These are phyloP conservation scores for Nephrotoma appendiculata DNA, from an alignment of 2,888 invertebrate genomes.

Conservation along the genomic window DNA sequence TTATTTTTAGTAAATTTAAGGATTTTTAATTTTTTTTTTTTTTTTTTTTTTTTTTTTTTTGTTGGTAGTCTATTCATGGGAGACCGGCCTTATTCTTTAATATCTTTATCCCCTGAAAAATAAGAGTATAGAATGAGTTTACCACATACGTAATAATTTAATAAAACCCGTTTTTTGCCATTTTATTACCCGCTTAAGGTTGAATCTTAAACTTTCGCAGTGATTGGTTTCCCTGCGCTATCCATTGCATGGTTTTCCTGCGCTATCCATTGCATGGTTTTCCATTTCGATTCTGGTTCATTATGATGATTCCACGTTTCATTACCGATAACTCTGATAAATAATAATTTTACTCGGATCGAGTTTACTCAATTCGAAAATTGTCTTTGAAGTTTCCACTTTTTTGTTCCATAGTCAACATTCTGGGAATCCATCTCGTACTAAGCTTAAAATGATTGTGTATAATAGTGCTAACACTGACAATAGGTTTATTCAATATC, in stretches of 20 bases:
- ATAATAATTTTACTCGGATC: not conserved
- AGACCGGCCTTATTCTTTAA: too few species aligned
- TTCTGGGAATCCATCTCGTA: not conserved
- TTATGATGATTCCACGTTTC: not conserved
- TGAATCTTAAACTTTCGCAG: not conserved
- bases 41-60: not conserved
- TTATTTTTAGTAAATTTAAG: not conserved
- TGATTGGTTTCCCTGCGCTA: too few species aligned
- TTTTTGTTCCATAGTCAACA: not conserved
- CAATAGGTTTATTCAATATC: too few species aligned
- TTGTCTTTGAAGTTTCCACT: not conserved
- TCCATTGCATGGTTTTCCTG: not conserved
- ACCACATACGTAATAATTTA: too few species aligned
- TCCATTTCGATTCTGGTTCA: not conserved
- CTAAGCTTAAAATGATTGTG: too few species aligned
- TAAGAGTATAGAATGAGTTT: too few species aligned
- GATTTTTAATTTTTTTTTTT: not conserved
- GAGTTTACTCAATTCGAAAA: not conserved
- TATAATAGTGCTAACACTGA: too few species aligned
- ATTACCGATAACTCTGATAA: not conserved
- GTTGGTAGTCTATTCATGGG: not conserved
- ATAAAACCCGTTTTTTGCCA: not conserved
- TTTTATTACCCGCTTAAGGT: not conserved
- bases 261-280: not conserved
- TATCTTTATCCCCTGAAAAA: too few species aligned